Evolutionary conservation across 1,140 invertebrate genomes (phyloP).

Genomic region (Trypoxylus dichotomus): DNA sequence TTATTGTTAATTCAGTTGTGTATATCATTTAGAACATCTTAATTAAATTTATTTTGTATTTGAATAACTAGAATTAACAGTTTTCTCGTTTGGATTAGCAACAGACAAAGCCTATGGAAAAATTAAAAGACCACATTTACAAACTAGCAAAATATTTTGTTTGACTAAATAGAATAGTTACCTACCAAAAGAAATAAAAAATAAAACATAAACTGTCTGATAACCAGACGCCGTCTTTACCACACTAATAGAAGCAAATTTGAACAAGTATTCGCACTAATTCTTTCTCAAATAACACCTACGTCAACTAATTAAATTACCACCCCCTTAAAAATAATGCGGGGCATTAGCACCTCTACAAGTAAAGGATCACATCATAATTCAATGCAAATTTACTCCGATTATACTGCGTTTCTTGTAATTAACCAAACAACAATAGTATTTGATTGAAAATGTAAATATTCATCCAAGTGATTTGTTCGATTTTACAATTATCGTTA

Average conservation of each 20-base stretch:
- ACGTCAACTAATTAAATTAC: conserved; percentile 10
- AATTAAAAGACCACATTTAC: too few species aligned
- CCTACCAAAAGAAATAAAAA: too few species aligned
- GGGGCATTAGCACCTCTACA: neutral
- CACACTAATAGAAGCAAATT: neutral
- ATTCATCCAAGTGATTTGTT: neutral
- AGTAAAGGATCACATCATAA: neutral
- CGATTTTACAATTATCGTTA: neutral
- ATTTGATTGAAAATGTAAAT: neutral
- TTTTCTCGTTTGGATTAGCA: too few species aligned
- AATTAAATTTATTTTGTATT: too few species aligned
- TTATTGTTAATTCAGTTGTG: too few species aligned
- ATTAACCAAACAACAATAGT: neutral
- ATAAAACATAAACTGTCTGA: too few species aligned
- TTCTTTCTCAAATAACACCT: neutral
- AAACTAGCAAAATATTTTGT: too few species aligned
- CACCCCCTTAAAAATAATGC: neutral
- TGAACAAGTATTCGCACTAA: neutral
- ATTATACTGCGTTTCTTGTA: neutral
- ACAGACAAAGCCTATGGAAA: too few species aligned
- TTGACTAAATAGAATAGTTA: too few species aligned
- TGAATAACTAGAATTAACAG: too few species aligned
- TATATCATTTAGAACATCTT: too few species aligned
- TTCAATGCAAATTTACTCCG: neutral
- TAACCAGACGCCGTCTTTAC: too few species aligned